Evolutionary conservation across 1,140 invertebrate species (phyloP), one percentile per base, ranked within the genome.

Genomic region (Frieseomelitta varia): DNA sequence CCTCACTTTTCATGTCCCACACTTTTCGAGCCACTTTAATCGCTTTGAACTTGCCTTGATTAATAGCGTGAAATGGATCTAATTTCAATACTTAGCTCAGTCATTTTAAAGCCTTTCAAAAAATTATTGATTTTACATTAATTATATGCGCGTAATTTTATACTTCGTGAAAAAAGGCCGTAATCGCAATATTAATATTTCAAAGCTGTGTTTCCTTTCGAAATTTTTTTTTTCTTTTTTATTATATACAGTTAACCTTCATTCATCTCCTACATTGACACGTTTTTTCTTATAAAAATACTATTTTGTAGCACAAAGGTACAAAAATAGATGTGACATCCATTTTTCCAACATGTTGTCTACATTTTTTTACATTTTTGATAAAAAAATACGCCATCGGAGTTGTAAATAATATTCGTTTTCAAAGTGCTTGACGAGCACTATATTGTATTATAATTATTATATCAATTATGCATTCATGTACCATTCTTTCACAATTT

Each of bases 11-110:
- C 74, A 51, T 10, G 30, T 14, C 4, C 21, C 51, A 6, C 27
- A 83, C 74, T 71, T 83, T 77, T 58, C 55, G 65, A 53, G 34
- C 27, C 81, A 79, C 39, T 71, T 71, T 79, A n/a, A n/a, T 68
- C 80, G 39, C 81, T 84, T 84, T 84, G 81, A 84, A 79, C 81
- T 84, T 72, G 75, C 55, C 24, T 69, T 65, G 55, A 51, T 84
- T 72, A 79, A 84, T 63, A 56, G 30, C 51, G 19, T 12, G 12
- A 68, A 68, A 56, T 68, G 63, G 67, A 84, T 84, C 76, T 84
- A 79, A 79, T 84, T 84, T 79, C 27, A 67, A 84, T 72, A 79
- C 81, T 78, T 53, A 78, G 65, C 39, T 63, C 11, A 14, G 75
- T 79, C 67, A 51, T 61, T 56, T 27, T 55, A n/a, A 53, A 79